A percentile compares a stretch with the other conserved stretches of the same genome.
These are phyloP conservation scores for Brachionus asplanchnoidis DNA, from an alignment of 1,140 invertebrate genomes.

Conservation along the genomic window DNA sequence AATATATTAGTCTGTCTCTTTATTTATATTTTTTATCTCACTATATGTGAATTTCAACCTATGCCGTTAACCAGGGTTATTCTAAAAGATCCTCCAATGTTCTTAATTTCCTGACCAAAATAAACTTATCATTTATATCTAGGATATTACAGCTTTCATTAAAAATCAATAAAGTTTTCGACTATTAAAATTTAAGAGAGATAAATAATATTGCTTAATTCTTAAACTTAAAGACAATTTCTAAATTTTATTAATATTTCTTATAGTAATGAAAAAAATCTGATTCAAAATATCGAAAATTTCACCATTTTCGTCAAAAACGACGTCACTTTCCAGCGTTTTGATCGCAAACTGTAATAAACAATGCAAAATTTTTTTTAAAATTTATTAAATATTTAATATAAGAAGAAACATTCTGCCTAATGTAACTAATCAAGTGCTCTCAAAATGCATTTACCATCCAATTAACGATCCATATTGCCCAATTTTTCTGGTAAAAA, in stretches of 20 bases:
- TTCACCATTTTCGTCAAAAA: constrained; percentile 44
- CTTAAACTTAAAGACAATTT: not conserved
- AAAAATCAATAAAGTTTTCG: too few relatives aligned
- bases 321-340: constrained; percentile 41
- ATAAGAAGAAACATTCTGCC: constrained; percentile 11
- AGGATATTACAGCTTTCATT: too few relatives aligned
- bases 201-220: too few relatives aligned
- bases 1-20: too few relatives aligned
- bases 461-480: constrained; percentile 53
- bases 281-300: constrained; percentile 41
- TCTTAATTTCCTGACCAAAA: too few relatives aligned
- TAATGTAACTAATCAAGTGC: not conserved
- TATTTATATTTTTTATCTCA: too few relatives aligned
- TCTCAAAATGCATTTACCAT: constrained; percentile 5
- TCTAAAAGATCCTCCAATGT: too few relatives aligned
- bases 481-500: constrained; percentile 59
- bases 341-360: constrained; percentile 30
- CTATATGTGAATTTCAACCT: too few relatives aligned
- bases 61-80: too few relatives aligned
- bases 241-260: not conserved
- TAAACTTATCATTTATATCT: too few relatives aligned
- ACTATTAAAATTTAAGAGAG: too few relatives aligned
- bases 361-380: not conserved
- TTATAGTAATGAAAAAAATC: constrained; percentile 26
- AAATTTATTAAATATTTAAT: not conserved